Evolutionary conservation across 2,888 invertebrate genomes (phyloP).

Genomic region (Mesorhabditis sp.): DNA sequence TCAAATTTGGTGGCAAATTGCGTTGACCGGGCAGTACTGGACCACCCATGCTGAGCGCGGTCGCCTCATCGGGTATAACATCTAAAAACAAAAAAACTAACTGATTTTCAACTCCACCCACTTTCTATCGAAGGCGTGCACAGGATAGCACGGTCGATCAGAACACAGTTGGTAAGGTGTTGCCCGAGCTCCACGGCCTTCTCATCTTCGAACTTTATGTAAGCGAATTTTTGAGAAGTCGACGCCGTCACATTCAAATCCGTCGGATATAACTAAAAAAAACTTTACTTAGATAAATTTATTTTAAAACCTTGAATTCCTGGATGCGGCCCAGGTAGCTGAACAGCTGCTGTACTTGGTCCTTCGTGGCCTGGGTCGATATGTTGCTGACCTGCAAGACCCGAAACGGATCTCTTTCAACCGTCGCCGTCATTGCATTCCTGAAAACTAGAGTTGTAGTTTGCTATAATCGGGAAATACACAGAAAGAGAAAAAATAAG

Average conservation of each 20-base stretch:
- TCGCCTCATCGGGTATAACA: conserved; percentile 78
- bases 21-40: conserved; percentile 67
- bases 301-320: conserved; percentile 45
- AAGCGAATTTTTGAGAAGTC: conserved; percentile 73
- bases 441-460: background rate
- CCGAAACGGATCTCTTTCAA: background rate
- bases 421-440: background rate
- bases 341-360: conserved; percentile 54
- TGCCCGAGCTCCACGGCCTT: conserved; percentile 87
- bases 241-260: conserved; percentile 40
- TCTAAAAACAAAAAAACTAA: conserved; percentile 19
- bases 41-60: conserved; percentile 84
- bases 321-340: conserved; percentile 53
- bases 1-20: conserved; percentile 80
- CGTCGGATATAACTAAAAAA: conserved; percentile 50
- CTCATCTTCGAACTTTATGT: conserved; percentile 87
- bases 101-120: conserved; percentile 19
- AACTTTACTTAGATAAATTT: background rate
- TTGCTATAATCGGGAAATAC: too few relatives aligned
- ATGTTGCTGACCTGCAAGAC: conserved; percentile 56
- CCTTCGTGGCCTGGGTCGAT: conserved; percentile 49
- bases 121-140: conserved; percentile 75
- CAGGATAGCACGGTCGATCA: conserved; percentile 92
- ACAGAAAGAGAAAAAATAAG: too few relatives aligned
- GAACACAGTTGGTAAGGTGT: conserved; percentile 96